These are phyloP conservation scores for Paracentrotus lividus DNA, from an alignment of 53 echinoderm and acorn worm species.

Conservation along the genomic window DNA sequence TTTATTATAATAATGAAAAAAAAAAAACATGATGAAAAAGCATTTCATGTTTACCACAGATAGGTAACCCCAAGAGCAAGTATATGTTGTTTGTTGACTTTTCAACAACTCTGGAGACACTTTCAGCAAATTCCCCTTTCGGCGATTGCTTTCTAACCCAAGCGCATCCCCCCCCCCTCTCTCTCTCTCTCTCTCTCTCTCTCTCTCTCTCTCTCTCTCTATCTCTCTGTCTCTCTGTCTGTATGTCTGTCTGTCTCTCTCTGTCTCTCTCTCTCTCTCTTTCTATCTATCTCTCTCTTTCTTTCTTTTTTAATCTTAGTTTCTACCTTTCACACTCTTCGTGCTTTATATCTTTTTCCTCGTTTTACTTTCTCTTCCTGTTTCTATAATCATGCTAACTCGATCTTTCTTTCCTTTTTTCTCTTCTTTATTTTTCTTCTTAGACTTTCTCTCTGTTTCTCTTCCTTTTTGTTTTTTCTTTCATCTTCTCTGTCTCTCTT, in stretches of 20 bases:
- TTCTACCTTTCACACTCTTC: too few species aligned
- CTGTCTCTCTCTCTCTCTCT: background rate
- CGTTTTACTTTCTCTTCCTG: too few species aligned
- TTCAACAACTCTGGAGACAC: background rate
- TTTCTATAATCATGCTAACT: background rate
- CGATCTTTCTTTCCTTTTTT: conserved; percentile 1
- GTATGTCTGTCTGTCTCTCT: conserved; percentile 35
- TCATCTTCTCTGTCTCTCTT: too few species aligned
- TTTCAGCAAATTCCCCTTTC: conserved; percentile 12
- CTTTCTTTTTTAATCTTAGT: background rate
- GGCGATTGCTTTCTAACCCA: conserved; percentile 6
- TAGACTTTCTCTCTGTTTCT: background rate
- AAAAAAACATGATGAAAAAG: background rate
- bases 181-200: conserved; percentile 45
- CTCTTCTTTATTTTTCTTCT: too few species aligned
- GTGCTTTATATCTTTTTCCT: too few species aligned
- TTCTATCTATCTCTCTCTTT: background rate
- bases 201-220: conserved; percentile 50
- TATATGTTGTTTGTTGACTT: conserved; percentile 22
- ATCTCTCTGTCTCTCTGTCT: background rate
- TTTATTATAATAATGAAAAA: background rate
- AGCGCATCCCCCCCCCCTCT: conserved; percentile 9
- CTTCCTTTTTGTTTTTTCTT: background rate
- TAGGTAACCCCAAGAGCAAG: background rate
- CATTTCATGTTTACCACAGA: conserved; percentile 4